Percentiles rank a stretch among this genome's conserved stretches.
Evolutionary conservation across 2,113 vertebrate genomes (phyloP).

Genomic region (Ia io): DNA sequence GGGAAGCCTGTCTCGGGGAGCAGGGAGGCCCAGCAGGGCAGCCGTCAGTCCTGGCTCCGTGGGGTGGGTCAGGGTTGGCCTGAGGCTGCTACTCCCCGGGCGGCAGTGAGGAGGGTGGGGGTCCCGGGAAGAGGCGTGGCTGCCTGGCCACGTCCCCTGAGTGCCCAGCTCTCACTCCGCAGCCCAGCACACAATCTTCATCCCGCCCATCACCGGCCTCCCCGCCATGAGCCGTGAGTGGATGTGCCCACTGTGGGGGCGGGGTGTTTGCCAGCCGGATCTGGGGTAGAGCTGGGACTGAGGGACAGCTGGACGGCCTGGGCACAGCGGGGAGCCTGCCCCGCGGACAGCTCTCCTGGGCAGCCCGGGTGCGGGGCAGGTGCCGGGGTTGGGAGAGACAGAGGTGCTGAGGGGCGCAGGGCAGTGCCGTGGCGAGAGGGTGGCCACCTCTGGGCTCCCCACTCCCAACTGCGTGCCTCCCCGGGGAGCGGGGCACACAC

Average conservation of each 20-base stretch:
- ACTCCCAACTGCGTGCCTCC: accelerated
- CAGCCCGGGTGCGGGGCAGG: accelerated
- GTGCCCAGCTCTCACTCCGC: not conserved
- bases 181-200: not conserved
- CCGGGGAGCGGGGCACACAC: not conserved
- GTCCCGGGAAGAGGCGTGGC: accelerated
- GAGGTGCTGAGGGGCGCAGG: not conserved
- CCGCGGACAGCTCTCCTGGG: not conserved
- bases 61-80: not conserved
- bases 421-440: too few species aligned
- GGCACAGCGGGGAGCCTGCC: too few species aligned
- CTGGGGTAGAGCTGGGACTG: not conserved
- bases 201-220: not conserved
- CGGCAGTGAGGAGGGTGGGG: not conserved
- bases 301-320: not conserved
- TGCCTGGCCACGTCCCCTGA: accelerated
- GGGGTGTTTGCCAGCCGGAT: not conserved
- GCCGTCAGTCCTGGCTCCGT: not conserved
- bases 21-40: accelerated
- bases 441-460: accelerated
- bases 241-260: accelerated
- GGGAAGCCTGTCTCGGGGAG: accelerated
- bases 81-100: not conserved
- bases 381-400: not conserved
- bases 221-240: conserved; percentile 54